Conservation (phyloP, 2,797 vertebrate species). For the Atherinosoma microstoma region DNA sequence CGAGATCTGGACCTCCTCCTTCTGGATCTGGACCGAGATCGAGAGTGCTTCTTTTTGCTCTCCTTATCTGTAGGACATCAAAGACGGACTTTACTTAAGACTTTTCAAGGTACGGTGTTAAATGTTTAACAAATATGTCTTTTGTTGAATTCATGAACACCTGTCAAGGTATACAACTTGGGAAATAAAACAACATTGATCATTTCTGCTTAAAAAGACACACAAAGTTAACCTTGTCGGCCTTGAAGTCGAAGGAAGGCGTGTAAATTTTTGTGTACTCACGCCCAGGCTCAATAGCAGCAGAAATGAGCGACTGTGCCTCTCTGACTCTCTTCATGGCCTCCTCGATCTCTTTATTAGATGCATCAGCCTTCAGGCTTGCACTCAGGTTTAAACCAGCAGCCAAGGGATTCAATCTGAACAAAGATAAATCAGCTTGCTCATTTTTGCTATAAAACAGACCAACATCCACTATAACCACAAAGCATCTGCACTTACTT, state of each 20-base stretch:
- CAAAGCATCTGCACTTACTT: slow-evolving; percentile 87
- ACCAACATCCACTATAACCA: neutral
- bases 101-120: neutral
- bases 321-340: slow-evolving; percentile 98
- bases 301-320: slow-evolving; percentile 97
- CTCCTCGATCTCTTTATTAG: slow-evolving; percentile 98
- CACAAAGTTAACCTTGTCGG: neutral
- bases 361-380: slow-evolving; percentile 91
- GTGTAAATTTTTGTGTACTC: slow-evolving; percentile 46
- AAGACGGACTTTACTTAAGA: neutral
- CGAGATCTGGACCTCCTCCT: slow-evolving; percentile 91
- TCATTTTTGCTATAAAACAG: neutral
- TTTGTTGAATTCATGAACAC: neutral
- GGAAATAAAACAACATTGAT: neutral
- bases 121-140: neutral
- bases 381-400: slow-evolving; percentile 90
- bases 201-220: neutral
- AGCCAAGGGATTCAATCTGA: slow-evolving; percentile 94
- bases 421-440: slow-evolving; percentile 32
- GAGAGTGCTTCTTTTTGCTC: slow-evolving; percentile 90
- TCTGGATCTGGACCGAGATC: slow-evolving; percentile 90
- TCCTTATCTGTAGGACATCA: slow-evolving; percentile 86
- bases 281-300: slow-evolving; percentile 96
- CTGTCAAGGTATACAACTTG: neutral
- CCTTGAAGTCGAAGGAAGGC: neutral